A percentile compares a stretch with the other conserved stretches of the same genome.
phyloP scores from a whole-genome alignment of 1,140 invertebrate species.

The Drosophila tsacasi region DNA sequence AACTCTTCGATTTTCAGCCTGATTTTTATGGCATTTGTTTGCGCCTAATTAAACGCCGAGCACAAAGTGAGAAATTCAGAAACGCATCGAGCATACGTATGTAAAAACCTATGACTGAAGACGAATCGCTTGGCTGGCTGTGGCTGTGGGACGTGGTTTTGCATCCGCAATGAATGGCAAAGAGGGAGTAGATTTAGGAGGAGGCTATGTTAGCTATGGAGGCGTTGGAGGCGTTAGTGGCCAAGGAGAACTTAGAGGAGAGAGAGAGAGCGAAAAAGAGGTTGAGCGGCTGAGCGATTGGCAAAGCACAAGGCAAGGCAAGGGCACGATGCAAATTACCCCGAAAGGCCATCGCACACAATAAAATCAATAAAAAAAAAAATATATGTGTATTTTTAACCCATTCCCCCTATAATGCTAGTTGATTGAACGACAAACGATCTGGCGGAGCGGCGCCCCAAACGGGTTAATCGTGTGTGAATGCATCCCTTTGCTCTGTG shows the following conservation, averaged over 20 bases:
- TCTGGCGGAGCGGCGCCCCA: background rate
- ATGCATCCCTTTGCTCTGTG: conserved; percentile 27
- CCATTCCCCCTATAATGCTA: conserved; percentile 8
- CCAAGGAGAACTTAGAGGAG: background rate
- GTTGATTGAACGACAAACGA: conserved; percentile 29
- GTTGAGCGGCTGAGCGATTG: conserved; percentile 7
- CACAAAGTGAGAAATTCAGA: conserved; percentile 34
- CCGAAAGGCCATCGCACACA: conserved; percentile 48
- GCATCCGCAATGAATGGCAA: conserved; percentile 48
- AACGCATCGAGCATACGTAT: conserved; percentile 60
- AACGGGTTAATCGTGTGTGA: conserved; percentile 38
- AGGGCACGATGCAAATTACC: conserved; percentile 45
- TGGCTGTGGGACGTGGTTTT: conserved; percentile 51
- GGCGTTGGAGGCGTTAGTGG: conserved; percentile 9
- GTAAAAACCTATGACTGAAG: conserved; percentile 19
- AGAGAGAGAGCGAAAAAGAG: background rate
- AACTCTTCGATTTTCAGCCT: conserved; percentile 9
- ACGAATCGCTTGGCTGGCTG: conserved; percentile 8
- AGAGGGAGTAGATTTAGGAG: background rate
- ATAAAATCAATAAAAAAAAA: conserved; percentile 46
- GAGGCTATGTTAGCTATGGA: background rate
- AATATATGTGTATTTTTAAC: conserved; percentile 41
- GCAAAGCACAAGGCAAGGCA: conserved; percentile 32
- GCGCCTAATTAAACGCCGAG: conserved; percentile 67
- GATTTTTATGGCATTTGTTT: conserved; percentile 61